A percentile compares a stretch with the other conserved stretches of the same genome.
These are phyloP conservation scores for Coenonympha arcania DNA, from an alignment of 2,888 invertebrate species.

Conservation along the genomic window DNA sequence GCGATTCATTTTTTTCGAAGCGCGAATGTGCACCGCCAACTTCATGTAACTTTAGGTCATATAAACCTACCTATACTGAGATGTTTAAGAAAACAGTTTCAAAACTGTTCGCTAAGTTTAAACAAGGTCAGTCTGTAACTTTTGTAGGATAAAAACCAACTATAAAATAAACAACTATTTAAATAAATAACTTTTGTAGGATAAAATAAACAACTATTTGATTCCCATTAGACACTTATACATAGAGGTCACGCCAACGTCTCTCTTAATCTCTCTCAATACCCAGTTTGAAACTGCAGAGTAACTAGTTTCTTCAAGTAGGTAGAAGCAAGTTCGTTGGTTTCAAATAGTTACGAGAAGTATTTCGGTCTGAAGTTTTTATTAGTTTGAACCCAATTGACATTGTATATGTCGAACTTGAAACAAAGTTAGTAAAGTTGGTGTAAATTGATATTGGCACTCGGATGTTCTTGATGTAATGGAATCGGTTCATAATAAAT, in stretches of 20 bases:
- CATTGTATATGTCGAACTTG: background rate
- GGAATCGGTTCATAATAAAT: background rate
- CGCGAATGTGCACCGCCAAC: too few relatives aligned
- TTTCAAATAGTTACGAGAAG: conserved; percentile 6
- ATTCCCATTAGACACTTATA: background rate
- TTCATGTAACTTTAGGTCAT: too few relatives aligned
- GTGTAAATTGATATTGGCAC: conserved; percentile 5
- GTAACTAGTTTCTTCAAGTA: conserved; percentile 12
- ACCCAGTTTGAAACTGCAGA: background rate
- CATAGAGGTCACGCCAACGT: background rate
- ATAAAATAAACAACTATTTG: too few relatives aligned
- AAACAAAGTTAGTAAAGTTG: background rate
- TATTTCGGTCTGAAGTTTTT: conserved; percentile 7
- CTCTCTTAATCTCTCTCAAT: background rate
- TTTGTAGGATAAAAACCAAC: background rate
- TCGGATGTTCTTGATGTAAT: background rate
- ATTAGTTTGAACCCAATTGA: conserved; percentile 8
- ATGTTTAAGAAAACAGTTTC: too few relatives aligned
- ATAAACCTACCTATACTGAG: too few relatives aligned
- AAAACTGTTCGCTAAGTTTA: too few relatives aligned
- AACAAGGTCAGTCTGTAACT: too few relatives aligned
- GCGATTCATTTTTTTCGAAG: too few relatives aligned
- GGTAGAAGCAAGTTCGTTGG: background rate
- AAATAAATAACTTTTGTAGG: too few relatives aligned
- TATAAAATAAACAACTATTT: too few relatives aligned